Conservation (phyloP, 2,797 vertebrate species). For the Sparus aurata region DNA sequence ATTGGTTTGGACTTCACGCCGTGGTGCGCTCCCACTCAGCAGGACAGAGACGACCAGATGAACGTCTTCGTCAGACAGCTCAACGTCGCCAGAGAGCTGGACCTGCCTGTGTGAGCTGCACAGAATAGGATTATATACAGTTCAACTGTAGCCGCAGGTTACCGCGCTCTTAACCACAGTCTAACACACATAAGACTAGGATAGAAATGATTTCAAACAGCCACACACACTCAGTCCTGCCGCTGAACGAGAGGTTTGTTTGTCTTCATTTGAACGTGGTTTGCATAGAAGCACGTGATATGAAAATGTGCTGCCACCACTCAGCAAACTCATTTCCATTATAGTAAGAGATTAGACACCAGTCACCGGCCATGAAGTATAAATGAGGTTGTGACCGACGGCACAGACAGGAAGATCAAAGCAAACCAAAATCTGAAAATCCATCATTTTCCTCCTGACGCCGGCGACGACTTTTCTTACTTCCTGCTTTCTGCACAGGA, state of each 20-base stretch:
- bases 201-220: too few relatives aligned
- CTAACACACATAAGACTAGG: too few relatives aligned
- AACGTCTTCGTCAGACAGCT: slow-evolving; percentile 72
- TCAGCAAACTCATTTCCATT: neutral
- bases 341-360: too few relatives aligned
- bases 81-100: slow-evolving; percentile 69
- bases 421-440: neutral
- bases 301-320: neutral
- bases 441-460: too few relatives aligned
- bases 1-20: slow-evolving; percentile 78
- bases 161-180: too few relatives aligned
- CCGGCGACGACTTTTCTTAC: neutral
- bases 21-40: slow-evolving; percentile 51
- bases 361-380: too few relatives aligned
- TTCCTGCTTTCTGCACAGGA: slow-evolving; percentile 62
- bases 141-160: neutral
- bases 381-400: neutral
- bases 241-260: neutral
- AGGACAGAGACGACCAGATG: slow-evolving; percentile 70
- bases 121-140: neutral
- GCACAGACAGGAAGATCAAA: neutral
- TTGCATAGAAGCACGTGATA: neutral
- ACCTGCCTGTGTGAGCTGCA: slow-evolving; percentile 65
- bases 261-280: neutral
- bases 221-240: neutral